Evolutionary conservation across 2,113 vertebrate genomes (phyloP).

Genomic region (Herpetotheres cachinnans): DNA sequence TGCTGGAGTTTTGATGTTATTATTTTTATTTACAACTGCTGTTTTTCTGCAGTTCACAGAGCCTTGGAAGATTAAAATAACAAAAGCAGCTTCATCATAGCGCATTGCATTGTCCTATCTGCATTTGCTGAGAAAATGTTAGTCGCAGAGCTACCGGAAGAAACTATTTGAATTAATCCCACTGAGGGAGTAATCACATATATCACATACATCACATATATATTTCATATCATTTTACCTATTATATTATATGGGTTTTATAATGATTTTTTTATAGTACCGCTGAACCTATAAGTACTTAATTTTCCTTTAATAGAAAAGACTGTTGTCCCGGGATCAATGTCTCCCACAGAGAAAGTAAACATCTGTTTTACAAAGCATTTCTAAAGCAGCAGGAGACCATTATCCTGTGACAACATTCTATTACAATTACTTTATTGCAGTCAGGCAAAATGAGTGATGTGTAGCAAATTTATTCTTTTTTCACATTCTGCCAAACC

Average conservation of each 20-base stretch:
- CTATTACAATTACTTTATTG: slow-evolving; percentile 58
- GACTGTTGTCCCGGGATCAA: not conserved
- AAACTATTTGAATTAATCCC: not conserved
- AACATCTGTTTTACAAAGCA: slow-evolving; percentile 63
- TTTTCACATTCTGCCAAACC: slow-evolving; percentile 28
- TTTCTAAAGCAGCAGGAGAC: slow-evolving; percentile 58
- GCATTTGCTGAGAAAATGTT: not conserved
- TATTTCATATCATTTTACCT: not conserved
- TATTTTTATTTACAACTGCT: slow-evolving; percentile 10
- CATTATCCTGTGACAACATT: slow-evolving; percentile 52
- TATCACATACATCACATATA: not conserved
- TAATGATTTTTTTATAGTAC: not conserved
- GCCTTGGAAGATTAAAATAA: slow-evolving; percentile 4
- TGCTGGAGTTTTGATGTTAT: not conserved
- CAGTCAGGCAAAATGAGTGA: slow-evolving; percentile 56
- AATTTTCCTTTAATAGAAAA: slow-evolving; percentile 49
- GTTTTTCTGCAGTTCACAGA: not conserved
- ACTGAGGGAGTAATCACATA: not conserved
- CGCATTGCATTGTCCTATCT: not conserved
- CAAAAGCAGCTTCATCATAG: slow-evolving; percentile 15
- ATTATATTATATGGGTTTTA: not conserved
- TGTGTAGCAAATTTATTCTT: slow-evolving; percentile 46
- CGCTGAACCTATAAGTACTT: not conserved
- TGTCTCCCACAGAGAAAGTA: slow-evolving; percentile 46
- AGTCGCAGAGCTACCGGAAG: not conserved